Base-by-base conservation (phyloP, 2,888 invertebrate species). In the Dascillus cervinus region DNA sequence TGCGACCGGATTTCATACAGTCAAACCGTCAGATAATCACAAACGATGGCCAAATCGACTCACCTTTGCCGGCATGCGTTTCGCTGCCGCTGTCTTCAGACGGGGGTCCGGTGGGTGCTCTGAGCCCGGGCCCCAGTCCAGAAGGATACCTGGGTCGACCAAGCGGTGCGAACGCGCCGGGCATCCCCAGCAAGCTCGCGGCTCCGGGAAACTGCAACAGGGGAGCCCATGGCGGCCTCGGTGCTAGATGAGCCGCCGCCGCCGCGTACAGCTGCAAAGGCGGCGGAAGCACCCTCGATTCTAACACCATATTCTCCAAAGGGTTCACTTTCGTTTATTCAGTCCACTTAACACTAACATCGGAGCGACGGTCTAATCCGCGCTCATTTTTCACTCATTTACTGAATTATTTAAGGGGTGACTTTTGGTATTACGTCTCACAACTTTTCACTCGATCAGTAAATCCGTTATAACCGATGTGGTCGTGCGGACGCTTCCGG, bases 221-320 rank as follows among this genome's bases (percentile, higher is more conserved):
- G 8, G 64, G 66, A 19, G 62, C 63, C 65, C 64, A 65, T 15
- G 65, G 64, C 22, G 76, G 78, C 42, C 77, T 70, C 67, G 77
- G 78, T 35, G 72, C 66, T 38, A 73, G 67, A 55, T 76, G 75
- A 17, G 77, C 76, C 54, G 78, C 77, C 52, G 78, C 78, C 59
- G 78, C 79, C 55, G 79, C 79, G 60, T 79, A 80, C 49, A 79
- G 66, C 57, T 79, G 77, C 62, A 80, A 65, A 55, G 78, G 77
- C 60, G 79, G 75, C 66, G 80, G 80, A 66, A 81, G 63, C 50
- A 76, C 78, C 40, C 58, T 67, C 62, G 62, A 58, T 58, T 77
- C 79, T 59, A 78, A 65, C 66, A 79, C 78, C 79, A 79, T 78
- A 52, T 58, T 64, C 37, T 43, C 32, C 31, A 22, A 33, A 29